phyloP scores from a whole-genome alignment of 2,113 vertebrate genomes.

The Notechis scutatus region DNA sequence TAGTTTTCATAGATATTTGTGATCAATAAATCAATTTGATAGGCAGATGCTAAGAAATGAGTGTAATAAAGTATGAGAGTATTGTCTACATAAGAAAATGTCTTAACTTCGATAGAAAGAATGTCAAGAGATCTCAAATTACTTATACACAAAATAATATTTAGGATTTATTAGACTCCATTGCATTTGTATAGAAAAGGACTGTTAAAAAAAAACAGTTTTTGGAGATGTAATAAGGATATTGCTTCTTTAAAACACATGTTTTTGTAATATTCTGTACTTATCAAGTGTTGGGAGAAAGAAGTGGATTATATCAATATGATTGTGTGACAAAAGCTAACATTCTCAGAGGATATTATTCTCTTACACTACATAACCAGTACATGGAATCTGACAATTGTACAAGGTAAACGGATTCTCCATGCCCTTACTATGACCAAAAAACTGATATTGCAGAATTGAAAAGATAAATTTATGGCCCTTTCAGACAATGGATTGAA shows the following conservation, averaged over 20 bases:
- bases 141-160: background rate
- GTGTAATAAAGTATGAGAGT: background rate
- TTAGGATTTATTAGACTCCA: background rate
- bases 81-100: background rate
- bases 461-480: background rate
- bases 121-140: background rate
- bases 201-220: background rate
- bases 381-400: background rate
- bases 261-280: background rate
- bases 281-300: background rate
- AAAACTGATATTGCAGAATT: background rate
- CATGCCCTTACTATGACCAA: background rate
- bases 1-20: background rate
- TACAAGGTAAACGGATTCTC: background rate
- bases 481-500: background rate
- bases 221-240: background rate
- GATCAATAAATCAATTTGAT: background rate
- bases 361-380: background rate
- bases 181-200: background rate
- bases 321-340: background rate
- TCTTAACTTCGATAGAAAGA: background rate
- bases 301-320: background rate
- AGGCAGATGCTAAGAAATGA: background rate
- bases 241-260: background rate
- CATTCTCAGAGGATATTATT: background rate